phyloP scores from a whole-genome alignment of 2,113 vertebrate genomes.

The Campylomormyrus tamandua region DNA sequence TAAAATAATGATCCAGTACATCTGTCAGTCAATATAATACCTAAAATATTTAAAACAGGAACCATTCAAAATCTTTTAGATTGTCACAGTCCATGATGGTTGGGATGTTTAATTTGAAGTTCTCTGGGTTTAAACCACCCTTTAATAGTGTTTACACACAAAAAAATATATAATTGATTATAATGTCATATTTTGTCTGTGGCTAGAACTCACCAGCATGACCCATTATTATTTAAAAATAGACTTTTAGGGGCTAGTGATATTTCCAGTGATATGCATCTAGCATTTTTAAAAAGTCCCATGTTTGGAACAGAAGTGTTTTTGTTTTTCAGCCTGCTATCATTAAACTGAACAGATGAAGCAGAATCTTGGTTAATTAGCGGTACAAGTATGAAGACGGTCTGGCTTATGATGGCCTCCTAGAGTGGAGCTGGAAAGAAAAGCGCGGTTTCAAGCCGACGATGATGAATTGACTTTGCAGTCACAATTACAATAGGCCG shows the following conservation, averaged over 20 bases:
- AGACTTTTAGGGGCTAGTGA: not conserved
- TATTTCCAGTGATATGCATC: not conserved
- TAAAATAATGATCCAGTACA: not conserved
- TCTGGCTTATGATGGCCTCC: not conserved
- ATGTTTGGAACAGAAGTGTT: not conserved
- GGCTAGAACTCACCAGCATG: not conserved
- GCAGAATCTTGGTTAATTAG: not conserved
- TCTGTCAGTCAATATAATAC: not conserved
- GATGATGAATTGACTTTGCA: not conserved
- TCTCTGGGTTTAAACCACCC: not conserved
- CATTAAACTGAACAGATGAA: not conserved
- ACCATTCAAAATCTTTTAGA: not conserved
- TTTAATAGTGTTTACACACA: not conserved
- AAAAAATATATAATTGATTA: not conserved
- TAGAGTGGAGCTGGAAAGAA: not conserved
- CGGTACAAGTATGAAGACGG: not conserved
- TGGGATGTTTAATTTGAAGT: not conserved
- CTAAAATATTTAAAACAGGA: not conserved
- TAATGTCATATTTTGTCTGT: not conserved
- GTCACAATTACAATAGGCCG: not conserved
- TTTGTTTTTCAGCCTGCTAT: not conserved
- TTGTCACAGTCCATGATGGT: not conserved
- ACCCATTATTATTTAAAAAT: not conserved
- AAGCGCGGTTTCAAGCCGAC: not conserved
- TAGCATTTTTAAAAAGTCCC: not conserved